Conservation (phyloP, 2,797 vertebrate species). For the Helarctos malayanus region DNA sequence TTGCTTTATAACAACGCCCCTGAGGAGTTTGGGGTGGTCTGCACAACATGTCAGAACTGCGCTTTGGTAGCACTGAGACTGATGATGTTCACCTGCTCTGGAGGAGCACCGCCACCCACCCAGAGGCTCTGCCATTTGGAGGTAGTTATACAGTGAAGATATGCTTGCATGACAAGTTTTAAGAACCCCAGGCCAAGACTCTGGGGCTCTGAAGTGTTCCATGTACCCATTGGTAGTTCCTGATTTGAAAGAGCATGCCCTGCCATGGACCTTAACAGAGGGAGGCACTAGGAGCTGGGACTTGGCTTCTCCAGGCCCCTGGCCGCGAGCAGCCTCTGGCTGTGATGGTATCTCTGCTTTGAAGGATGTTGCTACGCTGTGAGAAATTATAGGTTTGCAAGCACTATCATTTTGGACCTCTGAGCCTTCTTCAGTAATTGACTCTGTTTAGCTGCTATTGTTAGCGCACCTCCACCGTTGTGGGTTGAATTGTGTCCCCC, state of each 20-base stretch:
- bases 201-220: background rate
- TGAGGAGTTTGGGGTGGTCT: background rate
- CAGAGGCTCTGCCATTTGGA: background rate
- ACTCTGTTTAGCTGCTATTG: background rate
- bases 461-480: background rate
- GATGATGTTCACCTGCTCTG: background rate
- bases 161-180: background rate
- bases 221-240: background rate
- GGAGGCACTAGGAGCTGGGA: background rate
- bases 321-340: background rate
- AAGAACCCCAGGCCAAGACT: background rate
- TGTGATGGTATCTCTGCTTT: background rate
- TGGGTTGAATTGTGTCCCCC: background rate
- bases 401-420: background rate
- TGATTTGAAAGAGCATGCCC: background rate
- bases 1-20: background rate
- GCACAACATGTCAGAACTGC: background rate
- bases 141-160: background rate
- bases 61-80: background rate
- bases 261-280: background rate
- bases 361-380: background rate
- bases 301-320: background rate
- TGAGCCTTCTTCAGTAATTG: background rate
- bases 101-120: background rate
- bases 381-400: background rate